These are phyloP conservation scores for Chrysaora quinquecirrha DNA, from an alignment of 30 jellyfish, hydroid and myxozoan species.

Conservation along the genomic window DNA sequence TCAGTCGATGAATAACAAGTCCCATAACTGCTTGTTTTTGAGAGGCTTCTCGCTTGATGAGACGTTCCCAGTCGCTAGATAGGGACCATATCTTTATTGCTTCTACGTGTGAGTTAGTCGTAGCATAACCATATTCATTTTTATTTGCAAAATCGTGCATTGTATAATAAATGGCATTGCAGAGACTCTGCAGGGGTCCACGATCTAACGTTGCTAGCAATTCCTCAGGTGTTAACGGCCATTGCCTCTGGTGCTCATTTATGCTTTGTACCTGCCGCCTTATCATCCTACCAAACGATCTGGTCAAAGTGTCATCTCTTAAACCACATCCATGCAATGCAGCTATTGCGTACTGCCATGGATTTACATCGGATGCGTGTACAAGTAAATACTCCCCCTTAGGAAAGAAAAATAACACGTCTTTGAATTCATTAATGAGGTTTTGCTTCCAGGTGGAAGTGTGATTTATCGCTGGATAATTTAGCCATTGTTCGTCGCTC, in stretches of 20 bases:
- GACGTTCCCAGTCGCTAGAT: conserved; percentile 42
- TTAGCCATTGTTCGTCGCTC: conserved; percentile 28
- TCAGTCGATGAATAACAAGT: conserved; percentile 16
- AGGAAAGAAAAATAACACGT: conserved; percentile 25
- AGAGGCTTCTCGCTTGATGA: conserved; percentile 9
- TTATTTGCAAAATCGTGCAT: conserved; percentile 25
- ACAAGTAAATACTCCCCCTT: conserved; percentile 27
- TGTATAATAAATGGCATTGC: conserved; percentile 38
- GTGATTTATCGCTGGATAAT: conserved; percentile 5
- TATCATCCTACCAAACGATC: conserved; percentile 50
- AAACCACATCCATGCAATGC: conserved; percentile 56
- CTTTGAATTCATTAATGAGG: conserved; percentile 5
- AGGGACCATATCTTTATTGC: conserved; percentile 48
- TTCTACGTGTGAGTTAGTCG: not conserved
- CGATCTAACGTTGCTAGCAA: conserved; percentile 13
- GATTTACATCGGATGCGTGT: conserved; percentile 34
- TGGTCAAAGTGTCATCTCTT: conserved; percentile 38
- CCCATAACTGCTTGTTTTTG: conserved; percentile 44
- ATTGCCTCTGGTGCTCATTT: not conserved
- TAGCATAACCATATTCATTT: conserved; percentile 52
- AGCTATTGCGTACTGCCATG: conserved; percentile 35
- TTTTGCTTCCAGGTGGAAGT: conserved; percentile 16
- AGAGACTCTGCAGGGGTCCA: conserved; percentile 37
- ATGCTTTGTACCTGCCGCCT: conserved; percentile 20
- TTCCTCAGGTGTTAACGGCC: conserved; percentile 67